Percentiles rank a stretch among this genome's conserved stretches.
Evolutionary conservation across 2,888 invertebrate species (phyloP).

Genomic region (Dinocampus coccinellae): DNA sequence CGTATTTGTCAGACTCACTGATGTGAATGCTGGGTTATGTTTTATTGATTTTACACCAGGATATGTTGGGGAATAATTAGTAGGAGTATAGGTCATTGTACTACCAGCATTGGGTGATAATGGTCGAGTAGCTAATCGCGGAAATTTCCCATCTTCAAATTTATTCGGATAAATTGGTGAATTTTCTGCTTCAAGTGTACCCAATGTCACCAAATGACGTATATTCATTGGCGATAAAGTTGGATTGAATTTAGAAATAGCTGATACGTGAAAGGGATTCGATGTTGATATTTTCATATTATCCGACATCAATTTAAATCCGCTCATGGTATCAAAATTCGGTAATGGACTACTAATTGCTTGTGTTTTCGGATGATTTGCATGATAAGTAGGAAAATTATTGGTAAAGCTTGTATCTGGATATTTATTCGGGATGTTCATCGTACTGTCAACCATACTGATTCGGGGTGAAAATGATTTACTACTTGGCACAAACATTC

Average conservation of each 20-base stretch:
- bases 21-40: constrained; percentile 1
- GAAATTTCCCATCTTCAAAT: neutral
- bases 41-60: constrained; percentile 2
- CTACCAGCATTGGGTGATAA: neutral
- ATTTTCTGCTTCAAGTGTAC: neutral
- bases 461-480: neutral
- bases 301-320: constrained; percentile 20
- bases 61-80: constrained; percentile 5
- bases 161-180: neutral
- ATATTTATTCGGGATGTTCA: constrained; percentile 29
- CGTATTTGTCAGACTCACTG: constrained; percentile 7
- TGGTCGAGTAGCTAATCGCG: neutral
- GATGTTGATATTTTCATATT: neutral
- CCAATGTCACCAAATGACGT: neutral
- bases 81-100: neutral
- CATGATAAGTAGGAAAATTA: neutral
- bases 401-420: constrained; percentile 3
- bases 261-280: neutral
- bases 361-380: neutral
- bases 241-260: neutral
- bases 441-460: constrained; percentile 16
- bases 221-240: constrained; percentile 12
- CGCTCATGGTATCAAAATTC: neutral
- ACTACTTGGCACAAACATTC: constrained; percentile 11
- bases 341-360: neutral